phyloP scores from a whole-genome alignment of 2,113 vertebrate genomes.

The Malaclemys terrapin region DNA sequence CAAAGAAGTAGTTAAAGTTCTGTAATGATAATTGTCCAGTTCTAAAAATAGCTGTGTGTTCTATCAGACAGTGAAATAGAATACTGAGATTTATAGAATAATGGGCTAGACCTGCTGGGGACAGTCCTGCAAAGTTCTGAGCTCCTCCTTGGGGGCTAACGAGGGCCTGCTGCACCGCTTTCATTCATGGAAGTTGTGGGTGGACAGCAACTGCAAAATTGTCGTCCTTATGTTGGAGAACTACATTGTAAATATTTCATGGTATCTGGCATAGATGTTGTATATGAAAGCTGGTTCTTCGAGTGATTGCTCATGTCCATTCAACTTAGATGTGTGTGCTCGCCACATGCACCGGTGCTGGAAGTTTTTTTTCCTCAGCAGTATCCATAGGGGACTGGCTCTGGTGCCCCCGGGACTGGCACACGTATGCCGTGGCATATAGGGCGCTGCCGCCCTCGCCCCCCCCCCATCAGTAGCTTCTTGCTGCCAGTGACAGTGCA shows the following conservation, averaged over 20 bases:
- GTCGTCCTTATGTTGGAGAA: neutral
- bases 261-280: neutral
- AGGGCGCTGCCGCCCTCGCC: rapidly evolving
- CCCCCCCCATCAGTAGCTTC: too few relatives aligned
- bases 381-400: too few relatives aligned
- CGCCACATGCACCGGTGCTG: too few relatives aligned
- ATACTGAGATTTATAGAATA: neutral
- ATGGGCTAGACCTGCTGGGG: neutral
- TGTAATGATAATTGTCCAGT: constrained; percentile 38
- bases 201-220: neutral
- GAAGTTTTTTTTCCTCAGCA: too few relatives aligned
- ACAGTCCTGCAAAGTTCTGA: neutral
- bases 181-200: neutral
- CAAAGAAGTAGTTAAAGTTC: constrained; percentile 37
- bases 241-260: neutral
- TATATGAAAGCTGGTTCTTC: neutral
- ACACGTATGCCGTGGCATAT: too few relatives aligned
- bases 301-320: too few relatives aligned
- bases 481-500: too few relatives aligned
- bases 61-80: neutral
- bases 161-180: neutral
- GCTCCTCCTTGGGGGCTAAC: neutral
- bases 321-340: too few relatives aligned
- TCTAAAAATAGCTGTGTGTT: constrained; percentile 55
- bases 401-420: too few relatives aligned